Evolutionary conservation across 2,113 vertebrate species (phyloP).

Genomic region (Alectura lathami): DNA sequence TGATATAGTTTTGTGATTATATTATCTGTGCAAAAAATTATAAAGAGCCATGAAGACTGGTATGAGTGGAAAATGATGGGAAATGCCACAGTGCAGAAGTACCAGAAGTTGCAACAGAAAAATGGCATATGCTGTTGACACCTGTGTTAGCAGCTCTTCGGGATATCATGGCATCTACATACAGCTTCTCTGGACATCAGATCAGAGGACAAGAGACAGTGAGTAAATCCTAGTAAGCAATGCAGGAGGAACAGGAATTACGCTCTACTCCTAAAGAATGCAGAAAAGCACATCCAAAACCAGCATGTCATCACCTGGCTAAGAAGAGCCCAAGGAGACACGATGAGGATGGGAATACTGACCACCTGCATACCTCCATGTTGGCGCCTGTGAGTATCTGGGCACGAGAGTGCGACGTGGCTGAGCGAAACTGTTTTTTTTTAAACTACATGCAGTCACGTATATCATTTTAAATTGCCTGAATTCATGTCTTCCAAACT

Average conservation of each 20-base stretch:
- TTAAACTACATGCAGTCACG: not conserved
- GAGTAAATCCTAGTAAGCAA: not conserved
- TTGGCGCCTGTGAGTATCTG: not conserved
- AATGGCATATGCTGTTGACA: not conserved
- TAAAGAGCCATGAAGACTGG: not conserved
- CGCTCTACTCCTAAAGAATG: not conserved
- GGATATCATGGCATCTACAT: not conserved
- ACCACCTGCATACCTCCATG: not conserved
- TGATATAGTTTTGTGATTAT: constrained; percentile 22
- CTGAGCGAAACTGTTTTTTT: not conserved
- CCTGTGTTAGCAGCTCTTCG: not conserved
- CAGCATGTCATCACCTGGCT: not conserved
- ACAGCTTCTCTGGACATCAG: not conserved
- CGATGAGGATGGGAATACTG: not conserved
- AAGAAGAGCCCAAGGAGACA: not conserved
- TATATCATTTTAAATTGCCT: not conserved
- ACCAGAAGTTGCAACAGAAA: not conserved
- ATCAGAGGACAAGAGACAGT: not conserved
- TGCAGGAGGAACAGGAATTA: not conserved
- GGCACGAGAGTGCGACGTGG: not conserved
- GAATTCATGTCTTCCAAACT: not conserved
- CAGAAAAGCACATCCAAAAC: not conserved
- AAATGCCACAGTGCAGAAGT: not conserved
- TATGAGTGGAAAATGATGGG: not conserved
- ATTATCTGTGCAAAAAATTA: constrained; percentile 23